These are phyloP conservation scores for Callinectes sapidus DNA, from an alignment of 2,888 invertebrate genomes.

Conservation along the genomic window DNA sequence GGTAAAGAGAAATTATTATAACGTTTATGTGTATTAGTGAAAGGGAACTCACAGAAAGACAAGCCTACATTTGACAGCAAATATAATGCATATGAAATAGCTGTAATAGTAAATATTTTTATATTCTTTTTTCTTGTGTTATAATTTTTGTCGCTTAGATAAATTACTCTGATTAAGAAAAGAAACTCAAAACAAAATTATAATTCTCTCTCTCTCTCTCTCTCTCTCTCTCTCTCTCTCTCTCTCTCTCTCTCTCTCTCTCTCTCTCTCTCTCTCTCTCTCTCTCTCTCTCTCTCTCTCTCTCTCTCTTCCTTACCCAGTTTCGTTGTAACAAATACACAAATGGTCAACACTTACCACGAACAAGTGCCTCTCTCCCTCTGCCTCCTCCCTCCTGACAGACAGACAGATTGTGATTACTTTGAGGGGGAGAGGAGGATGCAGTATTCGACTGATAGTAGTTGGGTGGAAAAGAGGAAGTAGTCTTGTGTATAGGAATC, in stretches of 20 bases:
- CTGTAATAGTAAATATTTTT: too few species aligned
- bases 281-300: constrained; percentile 13
- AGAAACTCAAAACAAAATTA: too few species aligned
- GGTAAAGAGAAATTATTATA: background rate
- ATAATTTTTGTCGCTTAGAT: too few species aligned
- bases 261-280: constrained; percentile 14
- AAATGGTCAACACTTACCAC: background rate
- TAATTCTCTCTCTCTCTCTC: background rate
- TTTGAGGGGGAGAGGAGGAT: too few species aligned
- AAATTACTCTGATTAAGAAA: too few species aligned
- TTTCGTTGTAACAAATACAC: background rate
- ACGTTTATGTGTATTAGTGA: background rate
- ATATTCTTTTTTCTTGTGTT: too few species aligned
- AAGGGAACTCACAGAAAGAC: too few species aligned
- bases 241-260: constrained; percentile 25
- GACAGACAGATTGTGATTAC: background rate
- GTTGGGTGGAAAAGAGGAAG: too few species aligned
- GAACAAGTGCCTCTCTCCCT: background rate
- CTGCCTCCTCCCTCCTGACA: background rate
- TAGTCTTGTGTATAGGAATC: too few species aligned
- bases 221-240: constrained; percentile 25
- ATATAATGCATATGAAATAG: too few species aligned
- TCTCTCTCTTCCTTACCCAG: background rate
- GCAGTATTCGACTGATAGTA: too few species aligned
- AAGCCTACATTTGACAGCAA: too few species aligned